Percentiles rank a stretch among this genome's conserved stretches.
These are phyloP conservation scores for Gastracanthus pulcherrimus DNA, from an alignment of 2,888 invertebrate species.

Conservation along the genomic window DNA sequence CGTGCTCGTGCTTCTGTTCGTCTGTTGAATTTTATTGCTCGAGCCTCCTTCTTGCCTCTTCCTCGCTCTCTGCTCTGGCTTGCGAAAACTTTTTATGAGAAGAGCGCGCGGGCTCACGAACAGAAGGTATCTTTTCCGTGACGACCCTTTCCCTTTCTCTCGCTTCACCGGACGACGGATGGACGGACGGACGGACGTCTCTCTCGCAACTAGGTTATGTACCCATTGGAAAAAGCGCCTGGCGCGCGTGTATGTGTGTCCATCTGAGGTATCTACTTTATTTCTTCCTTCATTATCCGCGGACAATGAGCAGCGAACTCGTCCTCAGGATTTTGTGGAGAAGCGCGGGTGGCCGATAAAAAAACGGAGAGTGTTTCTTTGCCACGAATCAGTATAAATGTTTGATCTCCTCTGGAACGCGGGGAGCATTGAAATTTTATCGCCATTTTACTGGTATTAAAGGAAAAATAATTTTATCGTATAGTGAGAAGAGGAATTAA, in stretches of 20 bases:
- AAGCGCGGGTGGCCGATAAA: background rate
- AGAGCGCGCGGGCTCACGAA: background rate
- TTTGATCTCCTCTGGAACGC: background rate
- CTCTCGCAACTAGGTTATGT: background rate
- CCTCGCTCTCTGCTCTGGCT: background rate
- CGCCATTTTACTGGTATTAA: too few relatives aligned
- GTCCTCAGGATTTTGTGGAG: background rate
- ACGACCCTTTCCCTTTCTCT: slow-evolving; percentile 45
- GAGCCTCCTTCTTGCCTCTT: slow-evolving; percentile 53
- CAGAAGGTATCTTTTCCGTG: slow-evolving; percentile 33
- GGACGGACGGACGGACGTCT: background rate
- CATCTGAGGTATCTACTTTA: background rate
- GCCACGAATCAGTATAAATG: background rate
- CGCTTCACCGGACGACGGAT: slow-evolving; percentile 24
- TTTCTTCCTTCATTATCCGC: background rate
- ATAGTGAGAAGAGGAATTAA: too few relatives aligned
- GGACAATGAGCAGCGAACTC: background rate
- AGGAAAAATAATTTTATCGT: too few relatives aligned
- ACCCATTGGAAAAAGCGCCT: background rate
- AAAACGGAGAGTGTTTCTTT: background rate
- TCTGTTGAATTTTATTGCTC: slow-evolving; percentile 64
- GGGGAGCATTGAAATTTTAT: background rate
- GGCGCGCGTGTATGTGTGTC: background rate
- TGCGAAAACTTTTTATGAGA: slow-evolving; percentile 68
- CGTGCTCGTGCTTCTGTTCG: slow-evolving; percentile 51